Evolutionary conservation across 2,797 vertebrate species (phyloP).

Genomic region (Hylomyscus alleni): DNA sequence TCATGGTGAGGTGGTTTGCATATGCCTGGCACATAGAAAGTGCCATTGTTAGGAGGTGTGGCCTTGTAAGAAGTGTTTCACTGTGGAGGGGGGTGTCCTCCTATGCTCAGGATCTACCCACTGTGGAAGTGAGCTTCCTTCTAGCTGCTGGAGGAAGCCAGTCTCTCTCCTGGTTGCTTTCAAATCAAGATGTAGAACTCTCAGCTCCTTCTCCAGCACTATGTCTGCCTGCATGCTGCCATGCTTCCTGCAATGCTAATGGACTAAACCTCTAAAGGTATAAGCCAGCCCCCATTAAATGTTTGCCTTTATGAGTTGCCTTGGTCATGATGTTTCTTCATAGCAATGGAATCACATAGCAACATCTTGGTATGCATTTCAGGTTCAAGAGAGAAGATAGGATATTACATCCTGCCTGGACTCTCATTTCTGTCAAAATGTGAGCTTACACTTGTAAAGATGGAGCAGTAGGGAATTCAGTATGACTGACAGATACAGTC

Average conservation of each 20-base stretch:
- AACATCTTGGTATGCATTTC: constrained; percentile 65
- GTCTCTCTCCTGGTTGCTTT: background rate
- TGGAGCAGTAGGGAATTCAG: background rate
- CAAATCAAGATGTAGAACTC: background rate
- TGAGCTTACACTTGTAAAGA: constrained; percentile 24
- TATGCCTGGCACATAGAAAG: background rate
- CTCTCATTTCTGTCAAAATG: constrained; percentile 69
- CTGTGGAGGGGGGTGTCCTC: background rate
- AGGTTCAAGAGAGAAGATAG: constrained; percentile 63
- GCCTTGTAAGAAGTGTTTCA: background rate
- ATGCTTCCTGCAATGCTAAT: background rate
- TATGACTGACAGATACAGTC: background rate
- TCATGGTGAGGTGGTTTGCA: constrained; percentile 4
- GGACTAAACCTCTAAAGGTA: background rate
- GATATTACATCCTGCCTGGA: constrained; percentile 68
- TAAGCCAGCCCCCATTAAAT: background rate
- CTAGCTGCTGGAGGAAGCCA: background rate
- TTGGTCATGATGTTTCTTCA: background rate
- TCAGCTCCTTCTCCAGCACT: background rate
- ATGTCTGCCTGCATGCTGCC: background rate
- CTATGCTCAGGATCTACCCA: background rate
- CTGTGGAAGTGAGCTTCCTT: background rate
- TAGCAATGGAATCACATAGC: constrained; percentile 4
- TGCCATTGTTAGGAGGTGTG: background rate
- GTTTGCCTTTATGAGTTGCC: background rate